phyloP scores from a whole-genome alignment of 2,888 invertebrate species.

The Tetramorium bicarinatum region DNA sequence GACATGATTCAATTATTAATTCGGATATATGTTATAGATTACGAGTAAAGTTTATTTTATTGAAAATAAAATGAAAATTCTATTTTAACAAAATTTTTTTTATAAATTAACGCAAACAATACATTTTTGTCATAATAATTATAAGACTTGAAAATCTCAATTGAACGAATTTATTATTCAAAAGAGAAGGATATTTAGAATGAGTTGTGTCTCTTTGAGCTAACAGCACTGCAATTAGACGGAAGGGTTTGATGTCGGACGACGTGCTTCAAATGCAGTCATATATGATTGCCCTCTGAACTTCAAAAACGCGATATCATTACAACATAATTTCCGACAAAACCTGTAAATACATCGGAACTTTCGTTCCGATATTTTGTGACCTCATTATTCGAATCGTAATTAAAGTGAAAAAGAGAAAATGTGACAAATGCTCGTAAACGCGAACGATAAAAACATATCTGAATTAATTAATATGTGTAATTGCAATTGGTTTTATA shows the following conservation, averaged over 20 bases:
- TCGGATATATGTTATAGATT: not conserved
- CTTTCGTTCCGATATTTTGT: not conserved
- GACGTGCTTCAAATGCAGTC: slow-evolving; percentile 23
- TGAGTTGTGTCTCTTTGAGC: slow-evolving; percentile 37
- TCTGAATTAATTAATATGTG: slow-evolving; percentile 28
- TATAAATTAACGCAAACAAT: not conserved
- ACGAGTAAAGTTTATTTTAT: slow-evolving; percentile 3
- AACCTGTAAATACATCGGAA: not conserved
- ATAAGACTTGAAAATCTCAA: not conserved
- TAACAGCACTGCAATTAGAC: slow-evolving; percentile 37
- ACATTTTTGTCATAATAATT: not conserved
- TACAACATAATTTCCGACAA: slow-evolving; percentile 14
- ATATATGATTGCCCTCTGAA: slow-evolving; percentile 26
- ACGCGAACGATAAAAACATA: slow-evolving; percentile 6
- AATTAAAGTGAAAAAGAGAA: slow-evolving; percentile 15
- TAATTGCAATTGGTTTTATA: slow-evolving; percentile 1
- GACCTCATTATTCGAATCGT: slow-evolving; percentile 8
- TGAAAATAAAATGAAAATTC: not conserved
- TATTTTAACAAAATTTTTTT: slow-evolving; percentile 5
- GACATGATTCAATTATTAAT: slow-evolving; percentile 6
- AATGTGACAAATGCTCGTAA: not conserved
- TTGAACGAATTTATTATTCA: slow-evolving; percentile 3
- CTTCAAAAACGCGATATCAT: slow-evolving; percentile 22
- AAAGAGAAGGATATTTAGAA: not conserved
- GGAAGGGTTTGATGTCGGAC: slow-evolving; percentile 22